Evolutionary conservation across 2,888 invertebrate genomes (phyloP).

Genomic region (Temnothorax unifasciatus): DNA sequence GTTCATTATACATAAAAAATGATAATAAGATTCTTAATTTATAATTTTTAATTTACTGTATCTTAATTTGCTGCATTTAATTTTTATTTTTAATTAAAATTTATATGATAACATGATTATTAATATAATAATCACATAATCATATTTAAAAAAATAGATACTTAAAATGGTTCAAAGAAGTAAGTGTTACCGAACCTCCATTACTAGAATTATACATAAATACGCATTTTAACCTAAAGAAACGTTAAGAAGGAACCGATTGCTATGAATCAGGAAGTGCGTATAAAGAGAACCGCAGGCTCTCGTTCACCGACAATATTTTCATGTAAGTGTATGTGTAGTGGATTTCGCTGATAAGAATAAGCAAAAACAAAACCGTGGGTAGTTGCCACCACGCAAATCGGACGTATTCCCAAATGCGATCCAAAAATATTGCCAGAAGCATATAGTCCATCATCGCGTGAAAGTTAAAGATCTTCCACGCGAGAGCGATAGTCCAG

Average conservation of each 20-base stretch:
- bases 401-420: constrained; percentile 92
- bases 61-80: too few relatives aligned
- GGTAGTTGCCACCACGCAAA: constrained; percentile 91
- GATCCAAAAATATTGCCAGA: constrained; percentile 93
- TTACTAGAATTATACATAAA: background rate
- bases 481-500: constrained; percentile 91
- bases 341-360: constrained; percentile 92
- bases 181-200: background rate
- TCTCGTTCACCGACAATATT: constrained; percentile 59
- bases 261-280: constrained; percentile 24
- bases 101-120: background rate
- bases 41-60: background rate
- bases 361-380: constrained; percentile 89
- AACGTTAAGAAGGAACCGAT: background rate
- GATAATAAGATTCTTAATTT: background rate
- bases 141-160: background rate
- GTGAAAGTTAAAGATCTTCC: constrained; percentile 94
- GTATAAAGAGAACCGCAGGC: background rate
- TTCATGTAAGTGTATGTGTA: constrained; percentile 85
- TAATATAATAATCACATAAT: constrained; percentile 1
- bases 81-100: constrained; percentile 5
- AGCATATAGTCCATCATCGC: constrained; percentile 92
- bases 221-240: background rate
- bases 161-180: background rate
- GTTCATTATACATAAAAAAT: background rate